Base-by-base conservation (phyloP, 2,113 vertebrate genomes). In the Cnemophilus loriae region DNA sequence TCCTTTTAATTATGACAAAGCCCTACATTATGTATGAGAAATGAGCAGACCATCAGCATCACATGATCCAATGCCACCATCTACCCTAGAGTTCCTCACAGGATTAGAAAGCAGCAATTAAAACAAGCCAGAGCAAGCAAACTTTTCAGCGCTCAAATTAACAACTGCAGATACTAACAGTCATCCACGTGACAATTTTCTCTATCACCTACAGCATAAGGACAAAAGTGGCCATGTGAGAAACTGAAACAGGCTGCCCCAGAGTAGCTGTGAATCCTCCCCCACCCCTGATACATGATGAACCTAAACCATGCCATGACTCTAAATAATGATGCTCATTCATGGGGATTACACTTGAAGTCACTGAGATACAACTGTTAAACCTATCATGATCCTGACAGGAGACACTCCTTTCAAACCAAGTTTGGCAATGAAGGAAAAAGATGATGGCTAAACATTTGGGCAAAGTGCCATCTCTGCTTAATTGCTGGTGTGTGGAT, bases 81-180 rank as follows among this genome's bases (percentile, higher is more conserved):
- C 39, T 8, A 67, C 10, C 10, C 37, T 28, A 8, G 1, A 60
- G 37, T 11, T 93, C 50, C 67, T 61, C 0, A 0, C 23, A 59
- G 30, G n/a, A 78, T 30, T 5, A 77, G 42, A 71, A 57, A 87
- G 20, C 6, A 60, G 37, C 32, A 73, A 63, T 37, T 49, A 64
- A 8, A 84, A 69, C 0, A 1, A 87, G 23, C 20, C 14, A 85
- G 26, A 73, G n/a, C 49, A 82, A 33, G 37, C 30, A 16, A 33
- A 10, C 53, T 55, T 77, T 73, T 84, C 82, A 89, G 81, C 30
- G 49, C 33, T 65, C n/a, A 70, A n/a, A n/a, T 44, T 81, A 68
- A 76, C 19, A 70, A 80, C 0, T 79, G 71, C 26, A 79, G 42
- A 60, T 13, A 39, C 16, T 13, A 52, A 59, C 6, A 75, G 39